Evolutionary conservation across 1,140 invertebrate species (phyloP).

Genomic region (Bathynomus jamesi): DNA sequence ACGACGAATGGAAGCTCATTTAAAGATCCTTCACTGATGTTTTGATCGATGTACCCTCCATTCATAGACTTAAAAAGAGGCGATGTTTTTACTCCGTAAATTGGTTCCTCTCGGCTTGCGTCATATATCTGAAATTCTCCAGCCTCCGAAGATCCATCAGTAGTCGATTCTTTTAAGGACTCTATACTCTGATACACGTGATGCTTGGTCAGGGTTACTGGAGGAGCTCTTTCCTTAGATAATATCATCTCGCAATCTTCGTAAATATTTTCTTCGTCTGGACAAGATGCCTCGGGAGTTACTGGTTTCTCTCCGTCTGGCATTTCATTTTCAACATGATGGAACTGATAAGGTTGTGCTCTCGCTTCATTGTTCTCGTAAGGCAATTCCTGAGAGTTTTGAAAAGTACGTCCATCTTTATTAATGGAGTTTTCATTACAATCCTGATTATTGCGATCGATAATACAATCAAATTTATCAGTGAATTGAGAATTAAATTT

Average conservation of each 20-base stretch:
- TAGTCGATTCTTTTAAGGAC: slow-evolving; percentile 8
- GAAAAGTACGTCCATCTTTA: background rate
- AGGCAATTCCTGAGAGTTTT: background rate
- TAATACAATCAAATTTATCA: no score
- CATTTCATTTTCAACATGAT: slow-evolving; percentile 8
- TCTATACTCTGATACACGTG: slow-evolving; percentile 32
- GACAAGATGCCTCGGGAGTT: background rate
- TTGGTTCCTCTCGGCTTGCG: slow-evolving; percentile 36
- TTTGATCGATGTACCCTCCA: slow-evolving; percentile 32
- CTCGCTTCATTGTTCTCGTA: background rate
- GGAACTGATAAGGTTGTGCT: slow-evolving; percentile 9
- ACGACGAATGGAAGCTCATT: slow-evolving; percentile 24
- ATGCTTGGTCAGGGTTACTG: slow-evolving; percentile 30
- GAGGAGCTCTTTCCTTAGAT: background rate
- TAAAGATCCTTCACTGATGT: background rate
- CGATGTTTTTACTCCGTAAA: slow-evolving; percentile 36
- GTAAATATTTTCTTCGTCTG: background rate
- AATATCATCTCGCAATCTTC: background rate
- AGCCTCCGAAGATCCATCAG: background rate
- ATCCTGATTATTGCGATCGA: background rate
- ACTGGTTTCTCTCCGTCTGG: slow-evolving; percentile 4
- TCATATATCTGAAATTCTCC: slow-evolving; percentile 36
- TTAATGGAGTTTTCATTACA: background rate
- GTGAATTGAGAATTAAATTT: no score
- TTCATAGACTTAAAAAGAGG: slow-evolving; percentile 35